phyloP scores from a whole-genome alignment of 2,797 vertebrate genomes.

The Crocidura indochinensis region DNA sequence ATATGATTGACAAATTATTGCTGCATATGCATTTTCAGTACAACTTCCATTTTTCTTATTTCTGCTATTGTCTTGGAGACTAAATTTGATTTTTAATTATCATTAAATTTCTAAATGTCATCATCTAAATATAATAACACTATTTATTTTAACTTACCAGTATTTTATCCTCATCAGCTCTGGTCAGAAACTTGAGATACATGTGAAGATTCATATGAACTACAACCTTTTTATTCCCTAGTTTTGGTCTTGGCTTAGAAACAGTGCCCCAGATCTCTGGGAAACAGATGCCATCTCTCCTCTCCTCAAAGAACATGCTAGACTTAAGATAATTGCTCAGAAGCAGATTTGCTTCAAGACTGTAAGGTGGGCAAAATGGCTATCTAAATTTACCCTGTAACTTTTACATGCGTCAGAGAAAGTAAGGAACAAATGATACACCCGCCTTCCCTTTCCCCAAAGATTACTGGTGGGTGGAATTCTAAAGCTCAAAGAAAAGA shows the following conservation, averaged over 20 bases:
- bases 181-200: neutral
- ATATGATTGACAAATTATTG: neutral
- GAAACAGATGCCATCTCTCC: neutral
- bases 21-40: neutral
- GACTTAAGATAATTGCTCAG: neutral
- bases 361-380: conserved; percentile 1
- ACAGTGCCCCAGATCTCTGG: neutral
- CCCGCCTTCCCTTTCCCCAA: conserved; percentile 2
- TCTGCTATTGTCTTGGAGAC: conserved; percentile 1
- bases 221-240: neutral
- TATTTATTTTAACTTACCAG: neutral
- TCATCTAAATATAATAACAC: neutral
- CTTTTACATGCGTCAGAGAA: conserved; percentile 3
- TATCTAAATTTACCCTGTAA: conserved; percentile 17
- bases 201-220: neutral
- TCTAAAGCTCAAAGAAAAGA: conserved; percentile 22
- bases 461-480: conserved; percentile 45
- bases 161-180: neutral
- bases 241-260: neutral
- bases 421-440: conserved; percentile 50
- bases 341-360: conserved; percentile 13
- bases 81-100: conserved; percentile 7
- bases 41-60: neutral
- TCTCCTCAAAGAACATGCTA: neutral
- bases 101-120: conserved; percentile 28